These are phyloP conservation scores for Julus scanicus DNA, from an alignment of 2,888 invertebrate genomes.

Conservation along the genomic window DNA sequence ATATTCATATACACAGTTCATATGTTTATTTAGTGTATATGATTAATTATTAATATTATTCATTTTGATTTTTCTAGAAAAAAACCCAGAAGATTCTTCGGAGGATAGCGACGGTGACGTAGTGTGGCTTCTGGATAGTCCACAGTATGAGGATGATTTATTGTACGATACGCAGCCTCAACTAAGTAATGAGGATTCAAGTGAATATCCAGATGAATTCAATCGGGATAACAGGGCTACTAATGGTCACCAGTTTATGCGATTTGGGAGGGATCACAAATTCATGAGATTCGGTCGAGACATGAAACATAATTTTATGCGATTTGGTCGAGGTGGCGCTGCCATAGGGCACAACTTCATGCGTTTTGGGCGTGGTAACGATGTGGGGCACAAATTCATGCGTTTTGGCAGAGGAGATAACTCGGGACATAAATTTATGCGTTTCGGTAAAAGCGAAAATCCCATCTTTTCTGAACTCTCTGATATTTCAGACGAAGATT, in stretches of 20 bases:
- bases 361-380: constrained; percentile 56
- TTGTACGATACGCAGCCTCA: background rate
- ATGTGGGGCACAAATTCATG: constrained; percentile 57
- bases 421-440: constrained; percentile 55
- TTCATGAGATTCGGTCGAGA: constrained; percentile 57
- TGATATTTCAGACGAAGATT: background rate
- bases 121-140: background rate
- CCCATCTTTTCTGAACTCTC: constrained; percentile 15
- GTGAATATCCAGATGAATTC: background rate
- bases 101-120: background rate
- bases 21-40: background rate
- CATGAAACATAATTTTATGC: constrained; percentile 57
- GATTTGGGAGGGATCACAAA: constrained; percentile 55
- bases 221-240: background rate
- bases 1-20: no score
- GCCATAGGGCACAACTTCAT: constrained; percentile 54
- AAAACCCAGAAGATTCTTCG: constrained; percentile 18
- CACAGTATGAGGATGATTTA: constrained; percentile 16
- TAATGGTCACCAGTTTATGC: constrained; percentile 56
- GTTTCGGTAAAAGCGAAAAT: constrained; percentile 55
- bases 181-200: background rate
- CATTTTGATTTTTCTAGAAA: constrained; percentile 34
- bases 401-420: constrained; percentile 54
- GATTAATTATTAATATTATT: background rate
- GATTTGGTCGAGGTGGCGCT: constrained; percentile 55